Base-by-base conservation (phyloP, 2,888 invertebrate genomes). In the Apamea epomidion region DNA sequence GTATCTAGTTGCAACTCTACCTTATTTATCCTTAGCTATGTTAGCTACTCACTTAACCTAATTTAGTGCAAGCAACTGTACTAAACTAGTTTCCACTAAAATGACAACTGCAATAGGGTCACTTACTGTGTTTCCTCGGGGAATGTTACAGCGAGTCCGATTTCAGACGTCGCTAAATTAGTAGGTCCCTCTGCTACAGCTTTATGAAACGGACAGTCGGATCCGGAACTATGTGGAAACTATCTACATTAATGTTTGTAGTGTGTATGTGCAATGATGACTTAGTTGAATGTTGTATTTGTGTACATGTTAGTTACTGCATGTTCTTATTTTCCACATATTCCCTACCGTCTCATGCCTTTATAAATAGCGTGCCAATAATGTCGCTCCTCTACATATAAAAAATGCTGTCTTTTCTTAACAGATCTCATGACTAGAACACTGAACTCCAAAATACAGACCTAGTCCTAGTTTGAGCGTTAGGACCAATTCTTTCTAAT, bases 51-150 rank as follows among this genome's bases (percentile, higher is more conserved):
- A 81, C 79, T 81, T 76, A 76, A 77, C 83, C 81, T 84, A 80
- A 88, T 81, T 83, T 74, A 77, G 51, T 65, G 65, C 74, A 54
- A 77, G 60, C 67, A 67, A 45, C 51, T 60, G 68, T 72, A 77
- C 80, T 82, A 68, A 80, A 84, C 82, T 79, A 85, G 85, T 83
- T 83, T 69, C 37, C 51, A 45, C 83, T 76, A 87, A 87, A 86
- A 87, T 84, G 88, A 87, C 85, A 89, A 88, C 84, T 90, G 90
- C 85, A 88, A 87, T 86, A 84, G 84, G 64, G 68, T 81, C 90
- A 90, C 90, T 91, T 87, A 87, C 80, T 67, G 85, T 90, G 91
- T 92, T 92, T 90, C 92, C 92, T 89, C 77, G 72, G 92, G 91
- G 92, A 87, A 87, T 87, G 86, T 87, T 75, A 84, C 85, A 83